Conservation (phyloP, 2,888 invertebrate genomes). For the Lypha dubia region DNA sequence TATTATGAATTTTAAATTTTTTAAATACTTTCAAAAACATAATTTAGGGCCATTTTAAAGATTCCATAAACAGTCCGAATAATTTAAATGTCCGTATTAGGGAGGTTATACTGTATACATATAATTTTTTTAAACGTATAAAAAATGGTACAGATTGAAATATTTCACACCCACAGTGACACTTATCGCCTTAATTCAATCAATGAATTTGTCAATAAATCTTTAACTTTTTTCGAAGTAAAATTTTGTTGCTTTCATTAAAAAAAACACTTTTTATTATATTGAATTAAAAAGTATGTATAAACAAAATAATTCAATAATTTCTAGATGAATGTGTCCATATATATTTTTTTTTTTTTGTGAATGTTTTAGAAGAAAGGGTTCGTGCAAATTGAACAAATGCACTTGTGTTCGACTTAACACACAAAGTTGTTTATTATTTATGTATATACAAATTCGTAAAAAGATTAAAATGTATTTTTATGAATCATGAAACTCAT, state of each 20-base stretch:
- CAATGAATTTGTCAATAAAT: neutral
- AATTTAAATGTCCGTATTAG: no score
- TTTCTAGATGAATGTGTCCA: constrained; percentile 5
- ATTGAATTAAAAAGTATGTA: constrained; percentile 53
- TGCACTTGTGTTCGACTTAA: neutral
- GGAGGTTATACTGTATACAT: no score
- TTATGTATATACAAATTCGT: neutral
- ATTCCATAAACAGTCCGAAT: no score
- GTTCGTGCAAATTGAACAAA: constrained; percentile 4
- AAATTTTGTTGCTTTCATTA: neutral
- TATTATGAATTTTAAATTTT: no score
- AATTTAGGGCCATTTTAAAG: no score
- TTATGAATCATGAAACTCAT: constrained; percentile 10
- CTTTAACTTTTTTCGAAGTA: neutral
- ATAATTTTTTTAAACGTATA: no score
- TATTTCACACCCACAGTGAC: no score
- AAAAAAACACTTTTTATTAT: constrained; percentile 10
- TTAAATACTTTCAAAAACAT: no score
- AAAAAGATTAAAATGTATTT: constrained; percentile 5
- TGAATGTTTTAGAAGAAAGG: neutral
- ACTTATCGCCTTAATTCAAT: no score
- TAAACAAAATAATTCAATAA: constrained; percentile 41
- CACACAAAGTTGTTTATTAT: constrained; percentile 23
- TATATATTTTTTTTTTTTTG: no score
- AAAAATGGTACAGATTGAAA: no score